Evolutionary conservation across 2,888 invertebrate genomes (phyloP).

Genomic region (Polia nebulosa): DNA sequence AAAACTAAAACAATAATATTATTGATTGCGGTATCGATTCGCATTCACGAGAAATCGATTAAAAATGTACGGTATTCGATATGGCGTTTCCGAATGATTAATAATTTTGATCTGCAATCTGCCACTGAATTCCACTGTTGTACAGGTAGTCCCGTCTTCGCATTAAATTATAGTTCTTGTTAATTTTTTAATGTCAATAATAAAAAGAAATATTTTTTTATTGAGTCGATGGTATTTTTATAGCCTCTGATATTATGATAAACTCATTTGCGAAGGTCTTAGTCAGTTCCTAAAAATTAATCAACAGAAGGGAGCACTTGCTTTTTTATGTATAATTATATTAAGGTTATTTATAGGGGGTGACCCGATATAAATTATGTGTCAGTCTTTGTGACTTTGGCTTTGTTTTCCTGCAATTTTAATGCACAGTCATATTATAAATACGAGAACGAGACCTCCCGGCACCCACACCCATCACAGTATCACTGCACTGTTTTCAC

Average conservation of each 20-base stretch:
- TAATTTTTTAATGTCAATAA: slow-evolving; percentile 64
- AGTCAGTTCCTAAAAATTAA: slow-evolving; percentile 37
- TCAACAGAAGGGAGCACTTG: slow-evolving; percentile 23
- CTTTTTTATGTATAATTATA: slow-evolving; percentile 38
- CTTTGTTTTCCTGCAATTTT: slow-evolving; percentile 14
- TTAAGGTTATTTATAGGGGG: slow-evolving; percentile 25
- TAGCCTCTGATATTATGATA: slow-evolving; percentile 59
- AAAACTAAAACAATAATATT: slow-evolving; percentile 65
- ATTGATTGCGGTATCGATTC: slow-evolving; percentile 68
- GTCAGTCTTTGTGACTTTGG: background rate
- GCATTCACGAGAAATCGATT: slow-evolving; percentile 78
- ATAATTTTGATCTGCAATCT: slow-evolving; percentile 86
- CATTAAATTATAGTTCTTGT: slow-evolving; percentile 78
- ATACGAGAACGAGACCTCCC: slow-evolving; percentile 2
- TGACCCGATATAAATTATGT: slow-evolving; percentile 16
- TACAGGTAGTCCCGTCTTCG: slow-evolving; percentile 79
- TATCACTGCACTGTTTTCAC: background rate
- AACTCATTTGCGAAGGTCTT: slow-evolving; percentile 56
- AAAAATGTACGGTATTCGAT: slow-evolving; percentile 80
- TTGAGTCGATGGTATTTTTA: slow-evolving; percentile 62
- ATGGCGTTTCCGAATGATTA: slow-evolving; percentile 84
- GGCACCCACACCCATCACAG: background rate
- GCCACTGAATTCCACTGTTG: slow-evolving; percentile 86
- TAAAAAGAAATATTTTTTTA: slow-evolving; percentile 48
- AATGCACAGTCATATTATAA: background rate